Conservation (phyloP, 1,140 invertebrate genomes). For the Sarcophaga bullata region DNA sequence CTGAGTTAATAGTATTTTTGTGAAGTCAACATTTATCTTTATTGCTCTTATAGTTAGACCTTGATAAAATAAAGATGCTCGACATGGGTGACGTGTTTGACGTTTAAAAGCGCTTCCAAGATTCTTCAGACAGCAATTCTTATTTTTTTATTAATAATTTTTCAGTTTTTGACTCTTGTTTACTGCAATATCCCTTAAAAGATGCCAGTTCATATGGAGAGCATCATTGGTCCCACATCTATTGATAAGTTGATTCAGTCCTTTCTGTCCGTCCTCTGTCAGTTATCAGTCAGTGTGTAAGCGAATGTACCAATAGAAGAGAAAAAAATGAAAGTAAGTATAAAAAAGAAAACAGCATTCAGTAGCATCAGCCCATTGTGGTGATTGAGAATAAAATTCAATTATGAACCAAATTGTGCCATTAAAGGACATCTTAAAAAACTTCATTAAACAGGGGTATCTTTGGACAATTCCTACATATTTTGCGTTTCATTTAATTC, state of each 20-base stretch:
- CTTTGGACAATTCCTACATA: conserved; percentile 66
- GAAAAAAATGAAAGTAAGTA: not conserved
- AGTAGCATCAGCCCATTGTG: not conserved
- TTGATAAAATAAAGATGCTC: conserved; percentile 38
- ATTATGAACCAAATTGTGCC: conserved; percentile 66
- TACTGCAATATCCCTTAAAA: too few species aligned
- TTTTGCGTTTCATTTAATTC: conserved; percentile 48
- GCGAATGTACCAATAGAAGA: not conserved
- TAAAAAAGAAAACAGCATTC: conserved; percentile 5
- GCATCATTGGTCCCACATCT: too few species aligned
- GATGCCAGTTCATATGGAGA: too few species aligned
- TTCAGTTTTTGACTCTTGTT: too few species aligned
- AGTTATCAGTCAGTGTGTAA: too few species aligned
- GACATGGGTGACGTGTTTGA: conserved; percentile 35
- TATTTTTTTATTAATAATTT: not conserved
- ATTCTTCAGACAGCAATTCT: not conserved
- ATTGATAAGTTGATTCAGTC: too few species aligned
- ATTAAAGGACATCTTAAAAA: conserved; percentile 54
- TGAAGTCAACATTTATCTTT: not conserved
- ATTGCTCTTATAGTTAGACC: not conserved
- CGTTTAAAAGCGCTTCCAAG: conserved; percentile 10
- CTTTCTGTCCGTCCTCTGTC: too few species aligned
- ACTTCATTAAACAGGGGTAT: conserved; percentile 53
- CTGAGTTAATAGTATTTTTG: not conserved
- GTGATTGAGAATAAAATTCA: conserved; percentile 52